Base-by-base conservation (phyloP, 2,888 invertebrate species). In the Temnothorax rugatulus region DNA sequence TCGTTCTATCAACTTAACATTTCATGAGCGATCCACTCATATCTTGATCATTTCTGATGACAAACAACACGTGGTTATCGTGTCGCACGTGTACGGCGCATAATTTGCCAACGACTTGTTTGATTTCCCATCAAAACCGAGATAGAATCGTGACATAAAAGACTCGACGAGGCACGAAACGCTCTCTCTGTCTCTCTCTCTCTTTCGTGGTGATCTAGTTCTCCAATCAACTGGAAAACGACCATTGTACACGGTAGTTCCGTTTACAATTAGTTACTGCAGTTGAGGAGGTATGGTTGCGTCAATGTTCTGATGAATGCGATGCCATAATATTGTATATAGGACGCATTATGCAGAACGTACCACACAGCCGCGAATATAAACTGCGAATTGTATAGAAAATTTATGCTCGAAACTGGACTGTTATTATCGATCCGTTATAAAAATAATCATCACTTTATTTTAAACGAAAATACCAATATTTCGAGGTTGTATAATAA, bases 161-260 rank as follows among this genome's bases (percentile, higher is more conserved):
- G 82, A 82, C 52, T 44, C 52, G 64, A 44, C 71, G 75, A 52
- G 86, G 75, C 75, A 77, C 63, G 63, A 54, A 81, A 64, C 61
- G 8, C n/a, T 44, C 68, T 64, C 66, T 29, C 3, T 29, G 4
- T 29, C 29, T 34, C 34, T 34, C 34, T 34, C 34, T 34, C 18
- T 44, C 69, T 73, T 59, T 69, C 81, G 38, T 64, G 66, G 29
- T 57, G 83, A 84, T 87, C 85, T 74, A 52, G 64, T 34, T 81
- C 83, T 75, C 79, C 66, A 79, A 59, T 87, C 82, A 83, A 83
- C 82, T 73, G 84, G 81, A 83, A 88, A 88, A 84, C 84, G 66
- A 87, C 71, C 61, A 68, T 86, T 79, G 79, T 61, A 54, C 59
- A 59, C 50, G 34, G 79, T 25, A 73, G 73, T 81, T 81, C 59